These are phyloP conservation scores for Drosophila parvula DNA, from an alignment of 1,140 invertebrate species.

Conservation along the genomic window DNA sequence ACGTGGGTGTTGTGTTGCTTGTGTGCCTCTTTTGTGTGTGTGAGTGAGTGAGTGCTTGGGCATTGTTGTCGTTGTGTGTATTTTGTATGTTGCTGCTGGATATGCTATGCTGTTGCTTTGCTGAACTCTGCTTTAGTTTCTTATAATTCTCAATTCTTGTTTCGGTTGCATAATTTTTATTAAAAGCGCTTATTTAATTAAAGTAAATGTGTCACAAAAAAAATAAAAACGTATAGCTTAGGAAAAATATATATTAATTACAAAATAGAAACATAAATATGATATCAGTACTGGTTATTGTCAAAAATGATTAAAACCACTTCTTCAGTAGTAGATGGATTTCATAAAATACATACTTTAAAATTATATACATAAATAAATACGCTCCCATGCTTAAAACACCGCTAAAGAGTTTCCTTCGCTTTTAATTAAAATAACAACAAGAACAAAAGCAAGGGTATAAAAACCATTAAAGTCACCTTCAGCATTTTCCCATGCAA, in stretches of 20 bases:
- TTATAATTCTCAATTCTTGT: not conserved
- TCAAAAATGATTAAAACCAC: too few relatives aligned
- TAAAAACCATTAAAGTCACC: constrained; percentile 55
- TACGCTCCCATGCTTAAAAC: not conserved
- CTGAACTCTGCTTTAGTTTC: not conserved
- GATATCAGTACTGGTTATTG: too few relatives aligned
- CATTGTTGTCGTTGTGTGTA: constrained; percentile 34
- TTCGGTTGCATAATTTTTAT: not conserved
- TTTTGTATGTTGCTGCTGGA: constrained; percentile 6
- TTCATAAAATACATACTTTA: not conserved
- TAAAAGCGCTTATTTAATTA: not conserved
- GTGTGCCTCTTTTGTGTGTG: constrained; percentile 4
- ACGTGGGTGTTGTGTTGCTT: constrained; percentile 38
- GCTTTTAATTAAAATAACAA: constrained; percentile 1
- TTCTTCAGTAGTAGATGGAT: too few relatives aligned
- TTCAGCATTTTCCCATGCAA: constrained; percentile 56
- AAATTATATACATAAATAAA: not conserved
- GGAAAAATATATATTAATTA: not conserved
- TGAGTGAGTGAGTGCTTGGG: constrained; percentile 16
- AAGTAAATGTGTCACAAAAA: not conserved
- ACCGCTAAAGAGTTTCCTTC: not conserved
- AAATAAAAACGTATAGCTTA: rapidly evolving
- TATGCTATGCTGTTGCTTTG: constrained; percentile 13
- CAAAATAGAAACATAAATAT: not conserved
- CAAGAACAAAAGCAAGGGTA: constrained; percentile 23